These are phyloP conservation scores for Phania funesta DNA, from an alignment of 2,888 invertebrate species.

Conservation along the genomic window DNA sequence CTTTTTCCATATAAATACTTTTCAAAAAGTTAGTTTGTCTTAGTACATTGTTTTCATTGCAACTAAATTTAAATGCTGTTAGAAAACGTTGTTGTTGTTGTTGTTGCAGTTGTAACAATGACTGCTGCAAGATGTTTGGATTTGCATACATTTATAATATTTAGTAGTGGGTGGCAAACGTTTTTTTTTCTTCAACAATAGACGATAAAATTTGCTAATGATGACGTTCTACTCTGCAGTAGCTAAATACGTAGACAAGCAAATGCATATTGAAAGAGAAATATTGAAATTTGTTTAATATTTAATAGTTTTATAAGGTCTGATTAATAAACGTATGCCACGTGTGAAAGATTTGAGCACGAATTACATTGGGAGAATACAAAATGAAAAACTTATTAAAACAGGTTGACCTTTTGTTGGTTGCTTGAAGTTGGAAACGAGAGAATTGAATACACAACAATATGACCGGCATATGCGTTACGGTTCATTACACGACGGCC, in stretches of 20 bases:
- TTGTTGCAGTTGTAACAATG: slow-evolving; percentile 12
- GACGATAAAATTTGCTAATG: slow-evolving; percentile 30
- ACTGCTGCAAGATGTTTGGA: slow-evolving; percentile 48
- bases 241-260: neutral
- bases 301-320: slow-evolving; percentile 24
- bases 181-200: slow-evolving; percentile 7
- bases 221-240: neutral
- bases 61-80: slow-evolving; percentile 38
- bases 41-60: slow-evolving; percentile 40
- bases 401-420: too few species aligned
- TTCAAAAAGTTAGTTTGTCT: slow-evolving; percentile 5
- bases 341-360: too few species aligned
- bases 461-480: too few species aligned
- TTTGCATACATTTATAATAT: slow-evolving; percentile 37
- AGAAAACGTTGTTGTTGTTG: slow-evolving; percentile 8
- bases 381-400: too few species aligned
- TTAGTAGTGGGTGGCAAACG: slow-evolving; percentile 23
- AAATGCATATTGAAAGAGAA: neutral
- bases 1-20: slow-evolving; percentile 6
- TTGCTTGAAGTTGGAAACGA: too few species aligned
- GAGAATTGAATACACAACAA: too few species aligned
- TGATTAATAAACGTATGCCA: neutral
- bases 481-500: too few species aligned
- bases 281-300: slow-evolving; percentile 3
- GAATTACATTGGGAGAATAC: too few species aligned